A percentile compares a stretch with the other conserved stretches of the same genome.
These are phyloP conservation scores for Eristalis intricaria DNA, from an alignment of 2,888 invertebrate species.

Conservation along the genomic window DNA sequence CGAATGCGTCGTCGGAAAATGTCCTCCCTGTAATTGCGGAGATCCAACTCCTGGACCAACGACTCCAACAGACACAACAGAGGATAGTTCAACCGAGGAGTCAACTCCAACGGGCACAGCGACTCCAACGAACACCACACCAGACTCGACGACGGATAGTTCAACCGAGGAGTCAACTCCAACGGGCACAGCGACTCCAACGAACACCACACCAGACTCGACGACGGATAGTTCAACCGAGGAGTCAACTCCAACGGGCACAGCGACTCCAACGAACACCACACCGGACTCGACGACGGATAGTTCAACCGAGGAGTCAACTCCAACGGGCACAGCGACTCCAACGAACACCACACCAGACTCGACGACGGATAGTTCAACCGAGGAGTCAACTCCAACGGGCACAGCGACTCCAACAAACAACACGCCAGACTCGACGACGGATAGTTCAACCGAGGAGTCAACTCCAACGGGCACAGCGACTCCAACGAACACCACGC, in stretches of 20 bases:
- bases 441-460: background rate
- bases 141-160: background rate
- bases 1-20: slow-evolving; percentile 63
- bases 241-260: background rate
- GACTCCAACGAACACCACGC: background rate
- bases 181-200: slow-evolving; percentile 1
- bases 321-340: background rate
- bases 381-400: slow-evolving; percentile 7
- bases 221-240: background rate
- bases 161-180: slow-evolving; percentile 6
- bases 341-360: background rate
- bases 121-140: background rate
- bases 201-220: background rate
- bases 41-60: background rate
- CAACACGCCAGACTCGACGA: background rate
- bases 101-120: background rate
- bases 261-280: background rate
- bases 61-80: background rate
- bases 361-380: background rate
- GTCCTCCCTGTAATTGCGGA: slow-evolving; percentile 71
- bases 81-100: background rate
- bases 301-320: background rate
- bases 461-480: background rate
- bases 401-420: background rate
- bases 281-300: background rate